Base-by-base conservation (phyloP, 2,113 vertebrate species). In the Microcebus tavaratra region DNA sequence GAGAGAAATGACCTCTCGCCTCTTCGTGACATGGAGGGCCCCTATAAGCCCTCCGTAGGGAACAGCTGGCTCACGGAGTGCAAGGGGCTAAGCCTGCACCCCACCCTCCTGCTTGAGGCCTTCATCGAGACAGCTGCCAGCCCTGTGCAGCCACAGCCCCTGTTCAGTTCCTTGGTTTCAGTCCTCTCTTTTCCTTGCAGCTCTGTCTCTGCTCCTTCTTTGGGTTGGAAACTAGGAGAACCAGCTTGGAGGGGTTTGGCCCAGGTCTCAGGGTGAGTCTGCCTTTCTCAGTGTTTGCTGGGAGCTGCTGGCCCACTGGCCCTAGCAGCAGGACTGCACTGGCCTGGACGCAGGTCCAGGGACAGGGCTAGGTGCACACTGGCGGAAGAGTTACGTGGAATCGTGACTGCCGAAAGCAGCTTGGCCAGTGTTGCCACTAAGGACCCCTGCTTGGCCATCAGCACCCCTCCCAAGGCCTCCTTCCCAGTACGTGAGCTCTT, bases 81-180 rank as follows among this genome's bases (percentile, higher is more conserved):
- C 15, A 34, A 20, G n/a, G 4, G 79, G 34, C 57, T 73, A 25
- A 0, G 31, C 25, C 68, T 34, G 23, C 20, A 31, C 10, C 42
- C 15, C 8, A 0, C 14, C 2, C 6, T 36, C 5, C 12, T 20
- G 57, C 57, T 31, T 42, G 27, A 45, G 80, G 36, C 36, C 36
- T 42, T 31, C 27, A 1, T 9, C 0, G 36, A 10, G 36, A 36
- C n/a, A 12, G 57, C 36, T 29, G 17, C 84, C 42, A 34, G 7
- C n/a, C 76, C 14, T 5, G 2, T 15, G 31, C 73, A 12, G 39
- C 29, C 5, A 0, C 9, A 2, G 3, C n/a, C 3, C 2, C 50
- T 18, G 25, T 9, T 75, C n/a, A 17, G 6, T 4, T 21, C 27
- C 42, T n/a, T 29, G 6, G 42, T 48, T 36, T 36, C 17, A 14